These are phyloP conservation scores for Caenorhabditis inopinata DNA, from an alignment of 1,140 invertebrate genomes.

Conservation along the genomic window DNA sequence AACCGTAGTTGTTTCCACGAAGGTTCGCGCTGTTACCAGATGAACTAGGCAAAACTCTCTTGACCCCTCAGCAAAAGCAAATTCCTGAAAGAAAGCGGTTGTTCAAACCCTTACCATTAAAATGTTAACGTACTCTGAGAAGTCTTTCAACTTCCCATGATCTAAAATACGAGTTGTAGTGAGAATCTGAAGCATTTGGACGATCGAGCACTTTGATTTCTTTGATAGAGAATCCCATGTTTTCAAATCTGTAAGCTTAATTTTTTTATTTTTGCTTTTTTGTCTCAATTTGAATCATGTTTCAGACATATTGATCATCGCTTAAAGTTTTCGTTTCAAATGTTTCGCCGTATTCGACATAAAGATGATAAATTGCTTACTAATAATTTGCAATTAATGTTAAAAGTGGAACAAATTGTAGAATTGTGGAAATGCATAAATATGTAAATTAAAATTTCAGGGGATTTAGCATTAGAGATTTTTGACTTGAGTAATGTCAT, in stretches of 20 bases:
- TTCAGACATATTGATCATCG: too few relatives aligned
- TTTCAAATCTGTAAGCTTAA: constrained; percentile 37
- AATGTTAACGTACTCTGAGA: neutral
- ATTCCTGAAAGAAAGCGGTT: constrained; percentile 22
- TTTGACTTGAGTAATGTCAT: too few relatives aligned
- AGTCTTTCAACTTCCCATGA: neutral
- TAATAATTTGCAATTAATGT: too few relatives aligned
- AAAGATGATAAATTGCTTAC: too few relatives aligned
- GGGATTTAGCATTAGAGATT: too few relatives aligned
- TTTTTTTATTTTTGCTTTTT: too few relatives aligned
- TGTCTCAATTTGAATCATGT: too few relatives aligned
- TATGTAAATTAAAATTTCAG: too few relatives aligned
- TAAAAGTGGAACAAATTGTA: too few relatives aligned
- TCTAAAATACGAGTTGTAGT: neutral
- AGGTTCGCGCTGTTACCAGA: constrained; percentile 37
- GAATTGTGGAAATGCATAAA: too few relatives aligned
- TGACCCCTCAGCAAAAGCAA: constrained; percentile 30
- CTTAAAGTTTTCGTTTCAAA: too few relatives aligned
- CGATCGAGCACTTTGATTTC: constrained; percentile 32
- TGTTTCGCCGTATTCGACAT: too few relatives aligned
- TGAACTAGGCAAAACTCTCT: constrained; percentile 37
- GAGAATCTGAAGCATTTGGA: constrained; percentile 20
- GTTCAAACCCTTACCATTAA: neutral
- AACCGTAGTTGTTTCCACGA: neutral
- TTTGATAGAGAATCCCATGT: constrained; percentile 46